Conservation (phyloP, 2,888 invertebrate genomes). For the Tachina fera region DNA sequence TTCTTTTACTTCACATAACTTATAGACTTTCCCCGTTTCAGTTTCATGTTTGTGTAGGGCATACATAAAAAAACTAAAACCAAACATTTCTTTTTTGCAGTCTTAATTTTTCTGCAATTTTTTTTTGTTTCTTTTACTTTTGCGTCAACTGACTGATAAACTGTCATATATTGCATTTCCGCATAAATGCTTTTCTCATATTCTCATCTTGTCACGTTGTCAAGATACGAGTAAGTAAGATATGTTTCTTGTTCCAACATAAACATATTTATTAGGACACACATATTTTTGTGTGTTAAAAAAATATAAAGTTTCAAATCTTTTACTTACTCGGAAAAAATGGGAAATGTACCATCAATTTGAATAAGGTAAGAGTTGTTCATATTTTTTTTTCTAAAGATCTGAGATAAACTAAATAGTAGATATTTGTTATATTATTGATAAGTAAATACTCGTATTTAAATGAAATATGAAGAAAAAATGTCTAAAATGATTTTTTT, state of each 20-base stretch:
- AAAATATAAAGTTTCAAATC: neutral
- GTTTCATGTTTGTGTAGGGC: neutral
- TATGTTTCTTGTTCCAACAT: conserved; percentile 39
- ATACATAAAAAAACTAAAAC: conserved; percentile 8
- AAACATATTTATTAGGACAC: conserved; percentile 32
- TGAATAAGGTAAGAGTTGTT: neutral
- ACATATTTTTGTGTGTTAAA: neutral
- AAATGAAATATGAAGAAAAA: too few species aligned
- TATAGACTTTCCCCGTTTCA: too few species aligned
- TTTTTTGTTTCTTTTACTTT: conserved; percentile 22
- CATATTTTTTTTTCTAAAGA: too few species aligned
- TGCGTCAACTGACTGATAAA: conserved; percentile 67
- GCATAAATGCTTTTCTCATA: conserved; percentile 69
- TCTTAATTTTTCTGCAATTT: conserved; percentile 37
- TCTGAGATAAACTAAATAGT: too few species aligned
- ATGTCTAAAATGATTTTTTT: too few species aligned
- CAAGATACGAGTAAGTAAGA: conserved; percentile 61
- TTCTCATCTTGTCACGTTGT: conserved; percentile 72
- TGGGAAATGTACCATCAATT: neutral
- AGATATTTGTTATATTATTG: too few species aligned
- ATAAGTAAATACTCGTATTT: too few species aligned
- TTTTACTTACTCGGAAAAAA: neutral
- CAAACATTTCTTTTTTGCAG: conserved; percentile 26
- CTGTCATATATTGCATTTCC: conserved; percentile 62
- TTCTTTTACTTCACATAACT: too few species aligned